phyloP scores from a whole-genome alignment of 2,888 invertebrate species.

The Epinotia nisella region DNA sequence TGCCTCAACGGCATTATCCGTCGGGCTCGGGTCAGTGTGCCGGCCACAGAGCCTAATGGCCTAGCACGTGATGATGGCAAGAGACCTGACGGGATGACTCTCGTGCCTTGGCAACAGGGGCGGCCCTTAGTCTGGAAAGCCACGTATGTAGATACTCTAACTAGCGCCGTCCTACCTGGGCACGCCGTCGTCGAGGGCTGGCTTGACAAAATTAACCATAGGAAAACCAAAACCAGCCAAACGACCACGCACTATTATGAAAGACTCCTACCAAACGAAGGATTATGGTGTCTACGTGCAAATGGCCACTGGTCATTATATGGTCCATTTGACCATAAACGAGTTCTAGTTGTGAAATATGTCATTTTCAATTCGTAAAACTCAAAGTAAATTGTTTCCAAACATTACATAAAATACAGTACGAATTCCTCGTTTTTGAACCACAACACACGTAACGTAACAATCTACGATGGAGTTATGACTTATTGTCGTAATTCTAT shows the following conservation, averaged over 20 bases:
- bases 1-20: no score
- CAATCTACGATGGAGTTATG: background rate
- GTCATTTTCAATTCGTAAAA: slow-evolving; percentile 30
- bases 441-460: no score
- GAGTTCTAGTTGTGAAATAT: slow-evolving; percentile 35
- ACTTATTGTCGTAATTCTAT: slow-evolving; percentile 11
- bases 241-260: slow-evolving; percentile 18
- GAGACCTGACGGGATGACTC: no score
- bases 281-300: slow-evolving; percentile 26
- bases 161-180: no score
- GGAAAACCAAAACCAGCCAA: background rate
- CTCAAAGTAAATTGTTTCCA: slow-evolving; percentile 10
- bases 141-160: no score
- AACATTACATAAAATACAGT: slow-evolving; percentile 17
- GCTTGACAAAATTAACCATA: background rate
- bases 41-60: no score
- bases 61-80: no score
- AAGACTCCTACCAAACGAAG: slow-evolving; percentile 12
- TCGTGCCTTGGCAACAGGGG: no score
- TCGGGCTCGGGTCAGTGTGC: no score
- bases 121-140: no score
- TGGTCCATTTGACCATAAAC: slow-evolving; percentile 35
- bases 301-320: slow-evolving; percentile 29
- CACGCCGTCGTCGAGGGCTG: no score
- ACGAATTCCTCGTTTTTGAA: slow-evolving; percentile 7